Percentiles rank a stretch among this genome's conserved stretches.
phyloP scores from a whole-genome alignment of 2,888 invertebrate genomes.

The Hedya salicella region DNA sequence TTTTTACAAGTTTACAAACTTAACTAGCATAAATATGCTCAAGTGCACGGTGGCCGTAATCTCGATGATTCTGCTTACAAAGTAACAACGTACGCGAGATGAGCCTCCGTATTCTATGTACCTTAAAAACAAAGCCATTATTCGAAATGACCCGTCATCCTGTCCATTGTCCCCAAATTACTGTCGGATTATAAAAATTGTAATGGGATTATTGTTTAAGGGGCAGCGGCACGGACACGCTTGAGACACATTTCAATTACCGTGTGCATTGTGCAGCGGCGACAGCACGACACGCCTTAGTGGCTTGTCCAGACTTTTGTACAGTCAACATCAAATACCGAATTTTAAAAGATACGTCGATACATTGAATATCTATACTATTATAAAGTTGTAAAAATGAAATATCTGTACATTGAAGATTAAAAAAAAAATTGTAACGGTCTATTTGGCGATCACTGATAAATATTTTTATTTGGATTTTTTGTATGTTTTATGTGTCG shows the following conservation, averaged over 20 bases:
- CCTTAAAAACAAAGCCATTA: constrained; percentile 49
- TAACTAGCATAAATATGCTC: too few relatives aligned
- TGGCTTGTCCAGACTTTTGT: constrained; percentile 1
- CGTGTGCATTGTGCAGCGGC: constrained; percentile 63
- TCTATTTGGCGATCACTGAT: too few relatives aligned
- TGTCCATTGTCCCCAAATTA: constrained; percentile 70
- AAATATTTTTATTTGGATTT: too few relatives aligned
- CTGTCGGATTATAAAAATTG: constrained; percentile 71
- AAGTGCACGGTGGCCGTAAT: too few relatives aligned
- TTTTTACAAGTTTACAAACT: too few relatives aligned
- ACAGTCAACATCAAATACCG: background rate
- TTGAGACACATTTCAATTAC: constrained; percentile 75
- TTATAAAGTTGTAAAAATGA: too few relatives aligned
- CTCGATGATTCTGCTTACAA: constrained; percentile 11
- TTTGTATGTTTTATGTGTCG: too few relatives aligned
- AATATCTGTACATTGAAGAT: too few relatives aligned
- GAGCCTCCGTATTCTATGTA: constrained; percentile 7
- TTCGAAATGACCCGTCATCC: constrained; percentile 57
- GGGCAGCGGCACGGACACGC: constrained; percentile 60
- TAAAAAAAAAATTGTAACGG: too few relatives aligned
- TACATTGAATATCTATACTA: too few relatives aligned
- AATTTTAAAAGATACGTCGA: too few relatives aligned
- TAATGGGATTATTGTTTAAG: constrained; percentile 76
- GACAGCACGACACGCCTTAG: constrained; percentile 44
- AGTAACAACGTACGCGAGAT: background rate